These are phyloP conservation scores for Nettapus auritus DNA, from an alignment of 2,113 vertebrate genomes.

Conservation along the genomic window DNA sequence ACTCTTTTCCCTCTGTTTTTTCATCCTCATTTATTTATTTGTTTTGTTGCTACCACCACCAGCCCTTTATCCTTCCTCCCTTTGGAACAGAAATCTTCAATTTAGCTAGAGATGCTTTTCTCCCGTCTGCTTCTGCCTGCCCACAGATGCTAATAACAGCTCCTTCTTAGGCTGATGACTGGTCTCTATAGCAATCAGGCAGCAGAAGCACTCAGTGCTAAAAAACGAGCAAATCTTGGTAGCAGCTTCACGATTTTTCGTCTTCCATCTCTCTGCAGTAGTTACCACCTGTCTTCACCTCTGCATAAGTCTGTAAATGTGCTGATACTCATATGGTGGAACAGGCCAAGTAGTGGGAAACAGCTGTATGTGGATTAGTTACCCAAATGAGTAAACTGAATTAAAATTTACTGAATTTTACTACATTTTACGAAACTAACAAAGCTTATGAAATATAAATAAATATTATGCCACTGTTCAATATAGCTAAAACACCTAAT, in stretches of 20 bases:
- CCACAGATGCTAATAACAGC: slow-evolving; percentile 58
- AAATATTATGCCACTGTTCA: neutral
- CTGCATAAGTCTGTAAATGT: neutral
- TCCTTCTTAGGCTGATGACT: slow-evolving; percentile 33
- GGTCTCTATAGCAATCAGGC: slow-evolving; percentile 60
- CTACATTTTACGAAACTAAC: neutral
- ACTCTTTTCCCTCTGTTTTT: neutral
- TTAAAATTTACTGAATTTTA: neutral
- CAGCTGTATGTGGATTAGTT: rapidly evolving
- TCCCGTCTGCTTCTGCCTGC: slow-evolving; percentile 29
- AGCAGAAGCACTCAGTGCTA: slow-evolving; percentile 26
- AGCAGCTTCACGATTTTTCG: neutral
- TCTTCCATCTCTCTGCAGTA: neutral
- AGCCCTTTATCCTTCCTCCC: neutral
- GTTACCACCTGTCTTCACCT: slow-evolving; percentile 11
- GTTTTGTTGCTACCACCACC: neutral
- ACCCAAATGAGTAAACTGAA: neutral
- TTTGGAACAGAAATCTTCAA: slow-evolving; percentile 21
- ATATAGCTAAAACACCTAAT: neutral
- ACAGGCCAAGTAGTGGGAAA: neutral
- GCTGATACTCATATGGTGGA: neutral
- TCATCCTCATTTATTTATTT: neutral
- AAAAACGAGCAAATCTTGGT: neutral
- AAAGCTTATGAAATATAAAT: neutral
- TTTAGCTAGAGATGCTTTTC: neutral